These are phyloP conservation scores for Caranx melampygus DNA, from an alignment of 2,113 vertebrate genomes.

Conservation along the genomic window DNA sequence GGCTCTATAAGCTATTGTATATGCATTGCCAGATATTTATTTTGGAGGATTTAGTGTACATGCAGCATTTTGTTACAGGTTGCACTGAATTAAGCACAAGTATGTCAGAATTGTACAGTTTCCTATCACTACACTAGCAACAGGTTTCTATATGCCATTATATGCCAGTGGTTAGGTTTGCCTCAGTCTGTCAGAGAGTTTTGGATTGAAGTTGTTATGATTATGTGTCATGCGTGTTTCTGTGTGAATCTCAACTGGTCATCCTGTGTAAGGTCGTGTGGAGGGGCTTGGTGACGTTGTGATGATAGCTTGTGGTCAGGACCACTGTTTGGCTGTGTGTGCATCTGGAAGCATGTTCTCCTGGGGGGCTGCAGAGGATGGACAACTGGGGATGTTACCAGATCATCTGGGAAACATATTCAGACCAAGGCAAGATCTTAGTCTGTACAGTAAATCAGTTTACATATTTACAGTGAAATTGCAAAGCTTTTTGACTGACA, in stretches of 20 bases:
- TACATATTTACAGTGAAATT: neutral
- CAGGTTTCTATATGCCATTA: no score
- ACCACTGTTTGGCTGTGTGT: slow-evolving; percentile 91
- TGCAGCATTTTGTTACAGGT: no score
- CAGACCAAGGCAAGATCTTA: slow-evolving; percentile 85
- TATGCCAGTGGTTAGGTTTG: no score
- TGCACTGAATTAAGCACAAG: no score
- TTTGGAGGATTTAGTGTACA: no score
- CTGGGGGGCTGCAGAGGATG: slow-evolving; percentile 91
- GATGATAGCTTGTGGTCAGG: slow-evolving; percentile 91
- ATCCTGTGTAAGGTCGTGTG: slow-evolving; percentile 51
- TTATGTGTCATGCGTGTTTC: neutral
- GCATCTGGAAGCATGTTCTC: slow-evolving; percentile 91
- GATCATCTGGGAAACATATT: slow-evolving; percentile 74
- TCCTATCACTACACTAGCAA: no score
- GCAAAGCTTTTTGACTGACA: neutral
- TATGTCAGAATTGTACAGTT: no score
- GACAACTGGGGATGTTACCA: slow-evolving; percentile 87
- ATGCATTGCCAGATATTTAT: no score
- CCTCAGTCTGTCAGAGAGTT: no score
- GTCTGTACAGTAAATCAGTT: neutral
- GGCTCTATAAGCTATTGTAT: no score
- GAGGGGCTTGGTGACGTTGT: slow-evolving; percentile 70
- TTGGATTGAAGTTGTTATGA: no score
- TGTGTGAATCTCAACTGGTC: slow-evolving; percentile 4